Evolutionary conservation across 2,888 invertebrate species (phyloP).

Genomic region (Theretra japonica): DNA sequence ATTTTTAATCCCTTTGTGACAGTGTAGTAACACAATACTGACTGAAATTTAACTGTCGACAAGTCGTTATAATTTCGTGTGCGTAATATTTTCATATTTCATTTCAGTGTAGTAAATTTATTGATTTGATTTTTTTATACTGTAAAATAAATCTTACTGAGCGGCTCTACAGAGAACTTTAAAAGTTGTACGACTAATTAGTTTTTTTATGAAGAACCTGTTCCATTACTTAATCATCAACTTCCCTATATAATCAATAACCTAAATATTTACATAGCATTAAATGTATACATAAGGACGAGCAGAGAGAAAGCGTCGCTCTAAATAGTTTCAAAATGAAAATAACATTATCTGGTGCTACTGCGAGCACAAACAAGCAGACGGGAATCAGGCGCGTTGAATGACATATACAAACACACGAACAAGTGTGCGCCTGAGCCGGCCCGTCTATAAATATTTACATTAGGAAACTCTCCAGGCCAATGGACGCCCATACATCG

Average conservation of each 20-base stretch:
- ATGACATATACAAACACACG: slow-evolving; percentile 82
- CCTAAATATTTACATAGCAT: neutral
- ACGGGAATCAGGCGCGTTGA: slow-evolving; percentile 67
- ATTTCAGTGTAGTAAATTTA: no score
- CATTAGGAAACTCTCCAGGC: slow-evolving; percentile 80
- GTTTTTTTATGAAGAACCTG: neutral
- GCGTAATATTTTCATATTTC: no score
- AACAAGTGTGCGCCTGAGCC: slow-evolving; percentile 72
- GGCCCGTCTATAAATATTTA: slow-evolving; percentile 82
- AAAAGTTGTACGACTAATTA: neutral
- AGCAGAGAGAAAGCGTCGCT: slow-evolving; percentile 45
- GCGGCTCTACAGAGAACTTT: no score
- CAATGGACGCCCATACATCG: slow-evolving; percentile 76
- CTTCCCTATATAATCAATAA: neutral
- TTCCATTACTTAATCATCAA: neutral
- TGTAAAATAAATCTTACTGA: no score
- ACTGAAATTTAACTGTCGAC: neutral
- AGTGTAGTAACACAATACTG: neutral
- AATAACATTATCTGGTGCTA: slow-evolving; percentile 54
- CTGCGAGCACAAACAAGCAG: slow-evolving; percentile 51
- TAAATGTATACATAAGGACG: neutral
- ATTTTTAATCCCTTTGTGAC: neutral
- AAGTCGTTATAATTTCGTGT: no score
- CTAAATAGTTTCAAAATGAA: slow-evolving; percentile 59
- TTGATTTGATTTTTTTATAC: no score